Base-by-base conservation (phyloP, 2,888 invertebrate species). In the Plutella xylostella region DNA sequence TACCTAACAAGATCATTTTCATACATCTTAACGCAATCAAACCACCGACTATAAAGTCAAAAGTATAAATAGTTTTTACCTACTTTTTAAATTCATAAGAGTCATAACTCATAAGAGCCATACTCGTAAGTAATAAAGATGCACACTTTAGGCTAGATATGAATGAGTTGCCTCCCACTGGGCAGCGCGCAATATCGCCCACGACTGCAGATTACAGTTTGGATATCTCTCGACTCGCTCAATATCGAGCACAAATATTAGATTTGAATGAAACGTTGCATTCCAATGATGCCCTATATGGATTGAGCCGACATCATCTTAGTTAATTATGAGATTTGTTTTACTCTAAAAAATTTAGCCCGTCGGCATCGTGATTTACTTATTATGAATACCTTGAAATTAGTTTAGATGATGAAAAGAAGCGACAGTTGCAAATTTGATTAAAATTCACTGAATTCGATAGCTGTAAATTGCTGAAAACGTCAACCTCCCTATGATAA, bases 161-260 rank as follows among this genome's bases (percentile, higher is more conserved):
- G 4, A 15, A 12, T 22, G 14, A 5, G 14, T 17, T 4, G 25
- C 15, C 15, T 17, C 11, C 15, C 3, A 15, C 7, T 22, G 55
- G 52, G 55, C 58, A 59, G 63, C 45, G 62, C 52, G 63, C 57
- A 54, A 57, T 55, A 53, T 57, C 61, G 57, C 67, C 65, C 59
- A 65, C 65, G 53, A 55, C 47, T 51, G 54, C 51, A 52, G 49
- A 52, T 49, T 58, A 57, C 6, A 9, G 39, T 2, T 28, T 25
- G 15, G 17, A 34, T 34, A 15, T n/a, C 5, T 15, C 34, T 39
- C 15, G 7, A 12, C 25, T 25, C 17, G 39, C 12, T 15, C 25
- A 22, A 39, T 28, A 39, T 25, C 15, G 25, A 9, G 2, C 39
- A 14, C 11, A 22, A 14, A 17, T 7, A 25, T 22, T 39, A 9